Base-by-base conservation (phyloP, 1,140 invertebrate species). In the Geopemphigus sp. region DNA sequence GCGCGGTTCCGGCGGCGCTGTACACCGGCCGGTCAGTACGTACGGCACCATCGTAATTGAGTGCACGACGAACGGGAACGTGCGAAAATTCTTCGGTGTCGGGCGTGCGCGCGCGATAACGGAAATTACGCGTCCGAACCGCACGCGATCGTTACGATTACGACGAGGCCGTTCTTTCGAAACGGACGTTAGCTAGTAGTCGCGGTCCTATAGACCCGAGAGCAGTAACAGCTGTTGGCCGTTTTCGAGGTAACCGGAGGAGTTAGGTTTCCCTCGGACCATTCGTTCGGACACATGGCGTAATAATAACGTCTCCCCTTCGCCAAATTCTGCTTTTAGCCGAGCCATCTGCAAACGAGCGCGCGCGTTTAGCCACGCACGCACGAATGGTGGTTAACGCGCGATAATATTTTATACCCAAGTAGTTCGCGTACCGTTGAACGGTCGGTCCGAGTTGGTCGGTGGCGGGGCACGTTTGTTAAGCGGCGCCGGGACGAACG, bases 301-400 rank as follows among this genome's bases (percentile, higher is more conserved):
- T 64, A 64, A 64, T 32, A 64, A 64, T 64, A 64, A 64, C 29
- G n/a, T n/a, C n/a, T n/a, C n/a, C n/a, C n/a, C n/a, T n/a, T n/a
- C n/a, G n/a, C n/a, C n/a, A n/a, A n/a, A n/a, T n/a, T n/a, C n/a
- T n/a, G n/a, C n/a, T n/a, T n/a, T n/a, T n/a, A n/a, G n/a, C n/a
- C n/a, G 26, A 19, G 61, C 61, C 61, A 64, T 64, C 61, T 64
- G 61, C 61, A 64, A 63, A 19, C 22, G 24, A 1, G 14, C 3
- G 15, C 11, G 24, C 57, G 4, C 6, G 29, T 14, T 29, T 6
- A 19, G 15, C 22, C 12, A 29, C 57, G 22, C 57, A 59, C 57
- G 4, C 59, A 64, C 19, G 11, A 8, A 39, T 5, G 22, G 45
- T 22, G 5, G n/a, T 19, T 14, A 66, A 22, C 29, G 19, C 32